phyloP scores from a whole-genome alignment of 2,797 vertebrate species.

The Melanotaenia maccullochi region DNA sequence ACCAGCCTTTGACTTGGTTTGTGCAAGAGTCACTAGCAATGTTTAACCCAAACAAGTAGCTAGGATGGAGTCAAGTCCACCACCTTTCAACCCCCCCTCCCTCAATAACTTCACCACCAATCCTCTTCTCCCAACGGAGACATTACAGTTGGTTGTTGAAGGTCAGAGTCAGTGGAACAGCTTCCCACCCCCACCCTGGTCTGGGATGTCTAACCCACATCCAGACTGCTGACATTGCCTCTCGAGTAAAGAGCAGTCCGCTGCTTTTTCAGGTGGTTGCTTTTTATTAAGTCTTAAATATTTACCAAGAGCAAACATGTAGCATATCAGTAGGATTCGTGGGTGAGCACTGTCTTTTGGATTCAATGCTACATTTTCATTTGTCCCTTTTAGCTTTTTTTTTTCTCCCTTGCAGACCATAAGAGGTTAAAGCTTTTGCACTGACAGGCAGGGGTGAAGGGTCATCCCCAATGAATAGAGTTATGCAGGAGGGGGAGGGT shows the following conservation, averaged over 20 bases:
- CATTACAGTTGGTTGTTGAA: constrained; percentile 70
- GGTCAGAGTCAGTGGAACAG: constrained; percentile 63
- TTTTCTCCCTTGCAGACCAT: constrained; percentile 11
- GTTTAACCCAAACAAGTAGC: constrained; percentile 27
- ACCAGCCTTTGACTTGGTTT: constrained; percentile 32
- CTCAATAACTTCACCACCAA: constrained; percentile 29
- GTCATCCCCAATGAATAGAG: constrained; percentile 66
- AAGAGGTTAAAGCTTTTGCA: constrained; percentile 58
- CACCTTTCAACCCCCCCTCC: constrained; percentile 19
- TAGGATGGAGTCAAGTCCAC: constrained; percentile 31
- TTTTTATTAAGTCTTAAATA: constrained; percentile 17
- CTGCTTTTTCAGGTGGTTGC: constrained; percentile 18
- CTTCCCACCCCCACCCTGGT: constrained; percentile 59
- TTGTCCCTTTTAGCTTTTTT: not conserved
- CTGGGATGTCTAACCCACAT: constrained; percentile 63
- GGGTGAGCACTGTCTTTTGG: not conserved
- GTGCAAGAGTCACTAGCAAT: constrained; percentile 24
- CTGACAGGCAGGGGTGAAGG: constrained; percentile 65
- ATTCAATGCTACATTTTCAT: constrained; percentile 6
- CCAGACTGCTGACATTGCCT: constrained; percentile 47
- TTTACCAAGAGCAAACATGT: constrained; percentile 1
- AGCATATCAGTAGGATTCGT: not conserved
- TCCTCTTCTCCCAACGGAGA: constrained; percentile 57
- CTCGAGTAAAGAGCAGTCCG: not conserved
- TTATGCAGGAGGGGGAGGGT: constrained; percentile 58